Evolutionary conservation across 2,888 invertebrate species (phyloP), one percentile per base, ranked within the genome.

Genomic region (Drosophila suboccidentalis): DNA sequence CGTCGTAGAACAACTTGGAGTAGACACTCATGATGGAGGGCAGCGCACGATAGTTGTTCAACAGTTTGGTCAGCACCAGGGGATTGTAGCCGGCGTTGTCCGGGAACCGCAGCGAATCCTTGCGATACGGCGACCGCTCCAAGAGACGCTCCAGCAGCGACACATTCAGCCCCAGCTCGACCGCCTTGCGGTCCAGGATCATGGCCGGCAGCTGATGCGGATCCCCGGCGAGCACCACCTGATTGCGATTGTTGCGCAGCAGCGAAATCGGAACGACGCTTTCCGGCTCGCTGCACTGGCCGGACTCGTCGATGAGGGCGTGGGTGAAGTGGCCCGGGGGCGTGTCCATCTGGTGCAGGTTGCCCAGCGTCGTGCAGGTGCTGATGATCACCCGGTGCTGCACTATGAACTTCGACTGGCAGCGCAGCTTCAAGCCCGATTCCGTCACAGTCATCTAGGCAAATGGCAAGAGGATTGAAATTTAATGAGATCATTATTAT

Each of bases 251-350:
- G 74, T 94, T 93, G 76, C 95, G 94, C 26, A 95, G 92, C 78
- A 96, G 94, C 8, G 95, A 94, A 47, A 97, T 91, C 0, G 98
- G 96, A 77, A 98, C 95, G 94, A 98, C 94, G 55, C 96, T 94
- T 93, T 98, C 98, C 0, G 98, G 97, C 92, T 99, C 99, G 0
- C 96, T 96, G 8, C 97, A 96, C 92, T 98, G 98, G 0, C 98
- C 98, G 4, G 98, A 97, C 94, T 99, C 99, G 90, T 99, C 99
- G 13, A 99, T 94, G 67, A 98, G 94, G 0, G 98, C 94, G 90
- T 99, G 98, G 0, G 98, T 96, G 91, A 98, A 98, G 91, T 98
- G 98, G 0, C 96, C 96, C 63, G 94, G 93, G 0, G 95, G 94
- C 72, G 97, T 94, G 1, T 95, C 95, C 94, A 96, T 94, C 62